A percentile compares a stretch with the other conserved stretches of the same genome.
These are phyloP conservation scores for Crenuchus spilurus DNA, from an alignment of 2,797 vertebrate species.

Conservation along the genomic window DNA sequence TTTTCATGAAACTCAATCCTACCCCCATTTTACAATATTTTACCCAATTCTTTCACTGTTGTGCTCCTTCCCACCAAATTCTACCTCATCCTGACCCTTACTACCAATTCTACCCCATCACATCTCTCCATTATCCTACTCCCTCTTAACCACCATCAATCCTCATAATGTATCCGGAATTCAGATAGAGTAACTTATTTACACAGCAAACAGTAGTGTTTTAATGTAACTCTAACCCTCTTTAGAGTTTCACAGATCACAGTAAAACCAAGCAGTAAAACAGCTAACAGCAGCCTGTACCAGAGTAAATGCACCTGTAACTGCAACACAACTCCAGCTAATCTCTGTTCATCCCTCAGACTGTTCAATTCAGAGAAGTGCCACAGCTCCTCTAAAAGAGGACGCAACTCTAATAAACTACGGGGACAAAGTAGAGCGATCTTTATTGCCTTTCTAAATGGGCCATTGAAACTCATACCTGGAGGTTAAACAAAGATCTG, in stretches of 20 bases:
- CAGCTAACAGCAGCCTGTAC: conserved; percentile 31
- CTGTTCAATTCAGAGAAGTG: conserved; percentile 46
- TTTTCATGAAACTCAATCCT: no score
- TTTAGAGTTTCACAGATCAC: conserved; percentile 18
- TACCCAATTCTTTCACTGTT: no score
- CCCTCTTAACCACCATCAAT: no score
- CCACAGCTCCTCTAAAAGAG: conserved; percentile 21
- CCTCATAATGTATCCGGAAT: no score
- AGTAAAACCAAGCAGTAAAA: conserved; percentile 28
- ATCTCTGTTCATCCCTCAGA: conserved; percentile 25
- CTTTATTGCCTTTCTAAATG: conserved; percentile 36
- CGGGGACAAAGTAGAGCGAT: conserved; percentile 6
- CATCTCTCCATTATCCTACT: no score
- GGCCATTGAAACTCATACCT: conserved; percentile 39
- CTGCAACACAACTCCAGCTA: conserved; percentile 33
- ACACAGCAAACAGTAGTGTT: conserved; percentile 48
- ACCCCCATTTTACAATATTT: no score
- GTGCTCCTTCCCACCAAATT: background rate
- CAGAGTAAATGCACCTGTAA: conserved; percentile 38
- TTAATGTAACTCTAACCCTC: conserved; percentile 28
- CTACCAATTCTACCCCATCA: no score
- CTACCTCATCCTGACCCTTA: background rate
- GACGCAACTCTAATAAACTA: conserved; percentile 34
- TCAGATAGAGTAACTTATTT: conserved; percentile 34
- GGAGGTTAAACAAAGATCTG: conserved; percentile 46